phyloP scores from a whole-genome alignment of 2,113 vertebrate genomes.

The Phylloscopus trochilus region DNA sequence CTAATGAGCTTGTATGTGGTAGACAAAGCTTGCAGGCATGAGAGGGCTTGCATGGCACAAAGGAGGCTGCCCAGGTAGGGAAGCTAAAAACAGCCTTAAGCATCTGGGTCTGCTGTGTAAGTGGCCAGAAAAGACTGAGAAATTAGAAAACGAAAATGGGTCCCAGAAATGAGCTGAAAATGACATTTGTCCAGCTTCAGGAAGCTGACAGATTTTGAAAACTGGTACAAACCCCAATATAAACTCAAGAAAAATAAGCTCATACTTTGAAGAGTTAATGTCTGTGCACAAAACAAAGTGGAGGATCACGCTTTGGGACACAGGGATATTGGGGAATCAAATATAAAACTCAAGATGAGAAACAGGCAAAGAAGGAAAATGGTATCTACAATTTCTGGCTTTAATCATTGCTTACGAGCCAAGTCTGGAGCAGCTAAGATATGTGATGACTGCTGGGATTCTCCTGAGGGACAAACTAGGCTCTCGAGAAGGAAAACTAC shows the following conservation, averaged over 20 bases:
- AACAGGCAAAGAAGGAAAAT: conserved; percentile 4
- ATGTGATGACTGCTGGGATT: not conserved
- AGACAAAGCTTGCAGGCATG: not conserved
- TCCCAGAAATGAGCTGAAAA: not conserved
- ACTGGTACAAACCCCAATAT: not conserved
- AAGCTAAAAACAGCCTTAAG: not conserved
- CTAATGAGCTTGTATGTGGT: not conserved
- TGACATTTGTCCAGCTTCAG: not conserved
- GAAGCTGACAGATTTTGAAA: not conserved
- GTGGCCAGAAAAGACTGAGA: not conserved
- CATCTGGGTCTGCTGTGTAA: not conserved
- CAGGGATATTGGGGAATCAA: not conserved
- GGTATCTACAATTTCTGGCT: conserved; percentile 15
- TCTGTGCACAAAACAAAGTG: not conserved
- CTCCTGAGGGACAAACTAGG: not conserved
- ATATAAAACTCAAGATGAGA: not conserved
- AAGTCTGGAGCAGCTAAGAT: not conserved
- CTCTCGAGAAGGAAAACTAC: not conserved
- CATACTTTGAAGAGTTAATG: not conserved
- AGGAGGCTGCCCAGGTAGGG: not conserved
- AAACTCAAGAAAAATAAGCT: not conserved
- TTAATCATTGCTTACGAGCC: not conserved
- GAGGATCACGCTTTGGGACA: not conserved
- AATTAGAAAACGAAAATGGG: not conserved
- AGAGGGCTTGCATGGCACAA: not conserved